These are phyloP conservation scores for Drosophila watanabei DNA, from an alignment of 1,140 invertebrate species.

Conservation along the genomic window DNA sequence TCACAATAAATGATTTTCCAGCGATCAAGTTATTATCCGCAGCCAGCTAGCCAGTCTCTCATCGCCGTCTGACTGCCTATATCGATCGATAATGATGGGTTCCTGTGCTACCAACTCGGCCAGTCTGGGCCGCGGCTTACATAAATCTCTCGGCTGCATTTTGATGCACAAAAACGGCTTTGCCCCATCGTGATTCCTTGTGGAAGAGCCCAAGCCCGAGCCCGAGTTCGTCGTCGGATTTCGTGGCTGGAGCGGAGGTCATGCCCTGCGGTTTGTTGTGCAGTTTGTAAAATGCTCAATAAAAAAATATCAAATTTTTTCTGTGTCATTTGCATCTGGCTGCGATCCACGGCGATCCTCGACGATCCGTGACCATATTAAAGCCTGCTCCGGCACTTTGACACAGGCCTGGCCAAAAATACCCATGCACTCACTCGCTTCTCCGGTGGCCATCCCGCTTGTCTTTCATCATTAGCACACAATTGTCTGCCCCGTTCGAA, in stretches of 20 bases:
- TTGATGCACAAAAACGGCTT: conserved; percentile 39
- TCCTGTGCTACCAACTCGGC: conserved; percentile 69
- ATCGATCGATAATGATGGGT: conserved; percentile 78
- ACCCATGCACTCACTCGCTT: conserved; percentile 18
- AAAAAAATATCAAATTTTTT: conserved; percentile 72
- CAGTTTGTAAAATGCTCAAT: conserved; percentile 81
- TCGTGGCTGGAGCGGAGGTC: conserved; percentile 69
- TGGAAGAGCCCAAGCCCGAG: conserved; percentile 9
- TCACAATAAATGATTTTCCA: conserved; percentile 80
- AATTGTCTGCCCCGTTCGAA: conserved; percentile 63
- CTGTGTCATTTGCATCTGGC: conserved; percentile 54
- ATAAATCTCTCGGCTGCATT: conserved; percentile 70
- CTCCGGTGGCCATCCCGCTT: conserved; percentile 44
- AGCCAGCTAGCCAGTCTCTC: conserved; percentile 26
- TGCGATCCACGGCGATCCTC: conserved; percentile 29
- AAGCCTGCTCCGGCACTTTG: conserved; percentile 38
- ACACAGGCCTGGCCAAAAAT: conserved; percentile 45
- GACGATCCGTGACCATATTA: conserved; percentile 57
- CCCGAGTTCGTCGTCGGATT: conserved; percentile 40
- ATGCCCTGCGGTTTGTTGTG: conserved; percentile 74
- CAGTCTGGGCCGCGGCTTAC: conserved; percentile 51
- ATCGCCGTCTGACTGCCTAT: conserved; percentile 42
- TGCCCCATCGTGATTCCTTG: conserved; percentile 38
- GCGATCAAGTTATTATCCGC: conserved; percentile 76
- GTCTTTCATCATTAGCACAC: conserved; percentile 73